Base-by-base conservation (phyloP, 2,888 invertebrate genomes). In the Rhyacophila evoluta region DNA sequence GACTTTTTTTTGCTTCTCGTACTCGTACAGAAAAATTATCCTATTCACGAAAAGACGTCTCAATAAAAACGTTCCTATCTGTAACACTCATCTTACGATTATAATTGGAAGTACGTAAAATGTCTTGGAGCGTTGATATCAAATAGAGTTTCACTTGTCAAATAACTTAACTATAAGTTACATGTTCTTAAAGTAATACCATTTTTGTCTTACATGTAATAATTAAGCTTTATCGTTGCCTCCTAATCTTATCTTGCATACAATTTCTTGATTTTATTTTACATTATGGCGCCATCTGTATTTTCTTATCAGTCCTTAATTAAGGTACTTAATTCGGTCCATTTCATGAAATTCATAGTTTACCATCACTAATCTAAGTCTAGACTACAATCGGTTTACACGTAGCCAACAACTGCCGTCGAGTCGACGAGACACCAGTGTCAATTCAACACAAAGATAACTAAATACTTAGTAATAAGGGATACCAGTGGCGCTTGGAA, bases 351-450 rank as follows among this genome's bases (percentile, higher is more conserved):
- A 12, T 39, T 2, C 2, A 55, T 55, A 19, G 55, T 55, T 55
- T 55, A 25, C 19, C 2, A 55, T 55, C 25, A 12, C 55, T 55
- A 55, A 25, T 55, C 55, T 55, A 10, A 55, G 55, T 55, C 55
- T 55, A 55, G 55, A 55, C 55, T 55, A 55, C 55, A 55, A 55
- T 55, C 55, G 55, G 55, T 55, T 55, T 55, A 55, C 55, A 55
- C 5, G 55, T 55, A 55, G 55, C 6, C 55, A 8, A 55, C 55
- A 19, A 55, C 10, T 19, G 10, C 55, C 19, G 55, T 55, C 55
- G 15, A 19, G 19, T 55, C 15, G 10, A 55, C 10, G 55, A 55
- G 12, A 55, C 25, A 41, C 12, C 41, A 55, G 55, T 55, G 55
- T 19, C 55, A 55, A 10, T 55, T 55, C 19, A 6, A 25, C 55